Evolutionary conservation across 2,113 vertebrate species (phyloP).

Genomic region (Gallinago jamesoni): DNA sequence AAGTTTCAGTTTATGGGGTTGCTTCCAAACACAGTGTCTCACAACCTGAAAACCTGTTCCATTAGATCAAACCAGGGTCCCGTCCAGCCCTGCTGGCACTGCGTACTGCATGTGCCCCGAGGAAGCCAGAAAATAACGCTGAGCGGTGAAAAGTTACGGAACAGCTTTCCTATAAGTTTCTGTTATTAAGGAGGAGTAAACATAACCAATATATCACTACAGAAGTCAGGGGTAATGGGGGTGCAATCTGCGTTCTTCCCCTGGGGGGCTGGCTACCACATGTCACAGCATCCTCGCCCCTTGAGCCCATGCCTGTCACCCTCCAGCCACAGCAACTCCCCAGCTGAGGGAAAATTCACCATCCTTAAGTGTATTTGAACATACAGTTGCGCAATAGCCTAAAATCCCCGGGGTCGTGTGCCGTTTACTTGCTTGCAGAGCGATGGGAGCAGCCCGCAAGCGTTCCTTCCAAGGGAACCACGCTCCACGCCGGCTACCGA

Average conservation of each 20-base stretch:
- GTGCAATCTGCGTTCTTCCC: neutral
- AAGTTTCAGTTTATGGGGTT: neutral
- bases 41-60: neutral
- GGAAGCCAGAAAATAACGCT: neutral
- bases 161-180: neutral
- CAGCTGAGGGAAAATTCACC: neutral
- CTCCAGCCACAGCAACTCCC: neutral
- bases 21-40: neutral
- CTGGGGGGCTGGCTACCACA: neutral
- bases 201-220: neutral
- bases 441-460: neutral
- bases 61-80: neutral
- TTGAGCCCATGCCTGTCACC: neutral
- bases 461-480: neutral
- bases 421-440: neutral
- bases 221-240: neutral
- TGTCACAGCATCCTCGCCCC: neutral
- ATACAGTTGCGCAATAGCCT: neutral
- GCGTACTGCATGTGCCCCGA: neutral
- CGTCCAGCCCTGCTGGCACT: neutral
- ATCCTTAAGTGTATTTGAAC: neutral
- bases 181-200: neutral
- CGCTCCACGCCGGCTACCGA: neutral
- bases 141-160: neutral
- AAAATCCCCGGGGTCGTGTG: neutral